Percentiles rank a stretch among this genome's conserved stretches.
Evolutionary conservation across 2,113 vertebrate species (phyloP).

Genomic region (Cottus gobio): DNA sequence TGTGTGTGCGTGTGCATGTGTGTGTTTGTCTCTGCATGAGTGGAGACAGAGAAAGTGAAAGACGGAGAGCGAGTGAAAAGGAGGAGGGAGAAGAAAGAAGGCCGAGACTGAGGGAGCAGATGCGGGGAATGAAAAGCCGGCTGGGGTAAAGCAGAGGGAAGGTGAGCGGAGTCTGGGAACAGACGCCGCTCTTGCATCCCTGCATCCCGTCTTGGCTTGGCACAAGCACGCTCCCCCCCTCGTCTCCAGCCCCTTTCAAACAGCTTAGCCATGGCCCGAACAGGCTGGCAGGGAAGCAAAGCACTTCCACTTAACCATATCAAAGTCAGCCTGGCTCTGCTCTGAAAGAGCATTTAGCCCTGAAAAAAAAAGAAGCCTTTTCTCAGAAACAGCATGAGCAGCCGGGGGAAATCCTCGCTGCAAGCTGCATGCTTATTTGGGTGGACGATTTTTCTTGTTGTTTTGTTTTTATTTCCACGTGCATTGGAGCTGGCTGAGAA

Average conservation of each 20-base stretch:
- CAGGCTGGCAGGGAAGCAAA: constrained; percentile 73
- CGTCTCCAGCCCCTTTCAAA: constrained; percentile 60
- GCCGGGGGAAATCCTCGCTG: constrained; percentile 1
- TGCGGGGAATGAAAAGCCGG: constrained; percentile 60
- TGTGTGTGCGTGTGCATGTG: constrained; percentile 29
- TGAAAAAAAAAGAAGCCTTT: constrained; percentile 23
- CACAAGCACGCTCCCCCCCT: constrained; percentile 56
- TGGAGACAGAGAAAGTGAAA: constrained; percentile 42
- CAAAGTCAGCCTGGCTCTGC: constrained; percentile 68
- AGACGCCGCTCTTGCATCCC: constrained; percentile 56
- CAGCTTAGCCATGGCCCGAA: constrained; percentile 65
- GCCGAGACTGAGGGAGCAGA: constrained; percentile 46
- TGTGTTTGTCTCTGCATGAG: constrained; percentile 30
- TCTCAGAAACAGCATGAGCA: constrained; percentile 39
- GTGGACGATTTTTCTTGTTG: constrained; percentile 3
- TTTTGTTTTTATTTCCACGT: constrained; percentile 28
- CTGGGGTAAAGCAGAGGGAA: constrained; percentile 51
- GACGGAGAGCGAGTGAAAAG: constrained; percentile 2
- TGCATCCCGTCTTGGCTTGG: constrained; percentile 58
- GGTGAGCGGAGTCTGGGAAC: constrained; percentile 70
- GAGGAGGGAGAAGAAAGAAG: neutral
- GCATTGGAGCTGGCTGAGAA: neutral
- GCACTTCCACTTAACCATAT: constrained; percentile 77
- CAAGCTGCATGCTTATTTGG: constrained; percentile 30
- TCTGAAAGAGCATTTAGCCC: constrained; percentile 58